Evolutionary conservation across 2,113 vertebrate genomes (phyloP).

Genomic region (Petromus typicus): DNA sequence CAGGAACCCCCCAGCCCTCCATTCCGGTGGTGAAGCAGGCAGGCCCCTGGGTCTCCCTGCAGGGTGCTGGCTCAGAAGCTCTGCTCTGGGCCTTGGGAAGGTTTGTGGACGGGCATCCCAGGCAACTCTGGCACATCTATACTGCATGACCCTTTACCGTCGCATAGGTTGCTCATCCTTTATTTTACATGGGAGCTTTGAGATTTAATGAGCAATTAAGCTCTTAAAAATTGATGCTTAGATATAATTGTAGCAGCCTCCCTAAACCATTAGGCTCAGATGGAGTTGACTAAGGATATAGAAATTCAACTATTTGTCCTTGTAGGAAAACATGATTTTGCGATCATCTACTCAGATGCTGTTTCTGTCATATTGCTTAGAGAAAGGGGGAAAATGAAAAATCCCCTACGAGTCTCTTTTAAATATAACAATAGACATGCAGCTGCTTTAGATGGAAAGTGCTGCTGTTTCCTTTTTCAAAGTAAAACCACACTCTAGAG

Average conservation of each 20-base stretch:
- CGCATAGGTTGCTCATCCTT: background rate
- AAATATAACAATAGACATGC: background rate
- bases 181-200: constrained; percentile 57
- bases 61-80: background rate
- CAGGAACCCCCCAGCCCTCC: background rate
- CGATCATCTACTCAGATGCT: background rate
- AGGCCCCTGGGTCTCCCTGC: background rate
- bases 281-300: background rate
- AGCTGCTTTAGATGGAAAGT: background rate
- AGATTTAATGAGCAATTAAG: constrained; percentile 62
- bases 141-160: background rate
- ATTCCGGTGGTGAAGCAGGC: background rate
- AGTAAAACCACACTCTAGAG: background rate
- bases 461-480: background rate
- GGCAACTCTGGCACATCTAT: background rate
- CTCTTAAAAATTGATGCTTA: constrained; percentile 49
- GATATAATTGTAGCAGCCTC: background rate
- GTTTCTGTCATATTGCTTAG: background rate
- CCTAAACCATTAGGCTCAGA: constrained; percentile 8
- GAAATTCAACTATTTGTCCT: constrained; percentile 34
- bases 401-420: background rate
- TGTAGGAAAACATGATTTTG: background rate
- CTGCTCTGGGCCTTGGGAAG: background rate
- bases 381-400: constrained; percentile 23
- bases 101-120: background rate